Evolutionary conservation across 2,797 vertebrate species (phyloP).

Genomic region (Gymnocypris eckloni): DNA sequence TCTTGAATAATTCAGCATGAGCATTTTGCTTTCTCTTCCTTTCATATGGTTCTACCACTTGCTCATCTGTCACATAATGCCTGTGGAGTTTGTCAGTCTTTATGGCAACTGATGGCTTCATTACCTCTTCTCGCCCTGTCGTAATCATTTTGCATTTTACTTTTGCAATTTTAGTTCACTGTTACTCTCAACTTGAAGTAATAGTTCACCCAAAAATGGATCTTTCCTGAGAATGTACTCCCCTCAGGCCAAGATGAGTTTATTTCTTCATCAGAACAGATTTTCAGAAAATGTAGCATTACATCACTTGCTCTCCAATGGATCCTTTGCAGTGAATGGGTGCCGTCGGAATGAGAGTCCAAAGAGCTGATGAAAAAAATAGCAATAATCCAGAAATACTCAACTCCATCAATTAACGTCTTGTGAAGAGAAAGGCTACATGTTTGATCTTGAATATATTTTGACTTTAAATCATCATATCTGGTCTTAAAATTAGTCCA

Average conservation of each 20-base stretch:
- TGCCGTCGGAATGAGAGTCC: background rate
- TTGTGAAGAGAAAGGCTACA: background rate
- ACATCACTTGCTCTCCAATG: background rate
- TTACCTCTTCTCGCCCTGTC: background rate
- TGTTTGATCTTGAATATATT: background rate
- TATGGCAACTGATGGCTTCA: background rate
- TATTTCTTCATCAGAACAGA: background rate
- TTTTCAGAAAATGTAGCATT: background rate
- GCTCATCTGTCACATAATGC: constrained; percentile 25
- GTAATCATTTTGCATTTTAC: background rate
- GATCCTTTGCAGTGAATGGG: background rate
- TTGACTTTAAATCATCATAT: background rate
- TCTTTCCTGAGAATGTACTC: background rate
- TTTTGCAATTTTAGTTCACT: constrained; percentile 8
- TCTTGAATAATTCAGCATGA: constrained; percentile 34
- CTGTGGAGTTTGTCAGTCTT: background rate
- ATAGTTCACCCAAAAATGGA: no score
- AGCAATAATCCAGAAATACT: background rate
- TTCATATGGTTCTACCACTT: constrained; percentile 39
- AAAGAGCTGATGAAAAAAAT: background rate
- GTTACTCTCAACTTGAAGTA: background rate
- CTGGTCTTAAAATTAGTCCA: background rate
- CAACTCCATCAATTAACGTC: background rate
- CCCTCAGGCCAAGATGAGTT: background rate
- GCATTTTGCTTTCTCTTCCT: constrained; percentile 1